Conservation (phyloP, 2,888 invertebrate genomes). For the Microctonus hyperodae region DNA sequence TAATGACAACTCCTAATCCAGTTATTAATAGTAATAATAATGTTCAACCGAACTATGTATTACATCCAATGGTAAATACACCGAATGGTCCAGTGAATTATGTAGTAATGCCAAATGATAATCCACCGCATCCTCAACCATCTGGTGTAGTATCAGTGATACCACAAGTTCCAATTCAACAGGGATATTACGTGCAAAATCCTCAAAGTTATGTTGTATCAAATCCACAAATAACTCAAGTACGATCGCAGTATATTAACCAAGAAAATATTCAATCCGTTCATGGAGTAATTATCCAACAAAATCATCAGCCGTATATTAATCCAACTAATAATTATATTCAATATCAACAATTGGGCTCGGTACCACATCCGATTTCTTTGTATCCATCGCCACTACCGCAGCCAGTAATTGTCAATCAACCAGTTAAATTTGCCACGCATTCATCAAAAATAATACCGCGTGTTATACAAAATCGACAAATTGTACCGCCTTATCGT, state of each 20-base stretch:
- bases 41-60: constrained; percentile 46
- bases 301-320: constrained; percentile 11
- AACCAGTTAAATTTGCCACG: background rate
- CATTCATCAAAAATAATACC: background rate
- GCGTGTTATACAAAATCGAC: constrained; percentile 20
- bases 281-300: constrained; percentile 23
- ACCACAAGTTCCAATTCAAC: constrained; percentile 36
- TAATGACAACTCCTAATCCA: constrained; percentile 28
- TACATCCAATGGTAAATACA: constrained; percentile 37
- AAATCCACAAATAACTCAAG: constrained; percentile 36
- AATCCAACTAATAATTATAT: constrained; percentile 30
- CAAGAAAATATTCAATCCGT: constrained; percentile 12
- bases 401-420: constrained; percentile 1
- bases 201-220: constrained; percentile 41
- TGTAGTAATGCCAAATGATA: constrained; percentile 48
- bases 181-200: constrained; percentile 49
- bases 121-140: constrained; percentile 29
- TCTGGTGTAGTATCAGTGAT: constrained; percentile 34
- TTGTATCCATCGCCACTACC: constrained; percentile 23
- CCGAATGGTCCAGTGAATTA: constrained; percentile 44
- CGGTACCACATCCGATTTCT: constrained; percentile 25
- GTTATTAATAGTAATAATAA: constrained; percentile 13
- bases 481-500: constrained; percentile 20
- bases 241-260: constrained; percentile 22
- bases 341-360: constrained; percentile 30